A percentile compares a stretch with the other conserved stretches of the same genome.
These are phyloP conservation scores for Sprattus sprattus DNA, from an alignment of 2,113 vertebrate genomes.

Conservation along the genomic window DNA sequence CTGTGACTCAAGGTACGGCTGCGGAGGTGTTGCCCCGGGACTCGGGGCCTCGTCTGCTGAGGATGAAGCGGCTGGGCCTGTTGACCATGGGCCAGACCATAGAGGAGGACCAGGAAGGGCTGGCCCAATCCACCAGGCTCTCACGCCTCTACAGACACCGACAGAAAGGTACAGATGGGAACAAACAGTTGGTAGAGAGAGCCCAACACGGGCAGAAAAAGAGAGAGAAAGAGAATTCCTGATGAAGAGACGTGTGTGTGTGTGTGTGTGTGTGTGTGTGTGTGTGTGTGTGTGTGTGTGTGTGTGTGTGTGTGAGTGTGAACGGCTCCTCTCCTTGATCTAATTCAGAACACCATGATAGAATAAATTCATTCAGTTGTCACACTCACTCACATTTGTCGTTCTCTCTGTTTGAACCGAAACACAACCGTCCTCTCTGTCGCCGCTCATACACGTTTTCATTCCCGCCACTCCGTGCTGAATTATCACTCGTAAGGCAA, in stretches of 20 bases:
- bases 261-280: slow-evolving; percentile 36
- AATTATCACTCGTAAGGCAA: background rate
- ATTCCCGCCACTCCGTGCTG: background rate
- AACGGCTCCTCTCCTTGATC: background rate
- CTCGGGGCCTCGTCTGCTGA: slow-evolving; percentile 79
- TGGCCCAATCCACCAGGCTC: slow-evolving; percentile 32
- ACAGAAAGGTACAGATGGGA: slow-evolving; percentile 64
- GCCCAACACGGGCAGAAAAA: background rate
- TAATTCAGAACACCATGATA: background rate
- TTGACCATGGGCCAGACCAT: slow-evolving; percentile 78
- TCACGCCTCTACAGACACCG: slow-evolving; percentile 47
- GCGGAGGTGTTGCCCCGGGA: slow-evolving; percentile 61
- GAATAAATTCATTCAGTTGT: background rate
- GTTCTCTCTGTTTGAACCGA: background rate
- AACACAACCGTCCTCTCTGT: background rate
- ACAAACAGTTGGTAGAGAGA: background rate
- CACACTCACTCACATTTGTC: background rate
- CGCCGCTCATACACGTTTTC: background rate
- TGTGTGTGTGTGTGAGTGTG: background rate
- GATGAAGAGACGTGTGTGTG: too few species aligned
- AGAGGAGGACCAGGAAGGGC: slow-evolving; percentile 62
- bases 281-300: slow-evolving; percentile 43
- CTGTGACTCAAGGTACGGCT: background rate
- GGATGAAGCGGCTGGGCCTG: slow-evolving; percentile 79
- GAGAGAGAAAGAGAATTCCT: background rate